These are phyloP conservation scores for Exephanes ischioxanthus DNA, from an alignment of 2,888 invertebrate species.

Conservation along the genomic window DNA sequence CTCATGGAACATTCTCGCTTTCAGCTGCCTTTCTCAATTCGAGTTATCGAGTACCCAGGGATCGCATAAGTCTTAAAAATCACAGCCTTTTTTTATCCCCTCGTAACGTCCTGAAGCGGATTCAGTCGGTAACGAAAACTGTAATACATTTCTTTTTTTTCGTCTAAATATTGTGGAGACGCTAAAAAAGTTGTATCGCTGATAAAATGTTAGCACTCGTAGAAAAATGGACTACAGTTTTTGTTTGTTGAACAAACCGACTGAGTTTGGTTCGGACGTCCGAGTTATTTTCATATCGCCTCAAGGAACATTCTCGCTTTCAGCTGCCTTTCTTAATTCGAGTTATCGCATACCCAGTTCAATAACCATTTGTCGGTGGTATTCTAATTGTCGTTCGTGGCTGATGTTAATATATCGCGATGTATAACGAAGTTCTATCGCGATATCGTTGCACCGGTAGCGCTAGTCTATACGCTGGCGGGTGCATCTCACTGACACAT, in stretches of 20 bases:
- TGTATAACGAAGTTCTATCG: constrained; percentile 26
- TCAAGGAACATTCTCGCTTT: constrained; percentile 10
- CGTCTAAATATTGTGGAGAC: too few species aligned
- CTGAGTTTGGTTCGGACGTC: not conserved
- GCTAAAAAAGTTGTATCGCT: too few species aligned
- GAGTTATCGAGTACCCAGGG: constrained; percentile 2
- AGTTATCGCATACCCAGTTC: constrained; percentile 13
- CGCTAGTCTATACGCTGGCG: constrained; percentile 44
- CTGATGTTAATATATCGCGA: constrained; percentile 31
- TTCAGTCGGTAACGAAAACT: not conserved
- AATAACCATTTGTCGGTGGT: constrained; percentile 58
- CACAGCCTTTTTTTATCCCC: not conserved
- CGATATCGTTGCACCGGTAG: constrained; percentile 58
- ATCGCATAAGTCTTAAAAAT: constrained; percentile 1
- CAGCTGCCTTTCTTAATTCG: constrained; percentile 8
- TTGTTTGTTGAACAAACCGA: too few species aligned
- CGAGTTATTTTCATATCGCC: not conserved
- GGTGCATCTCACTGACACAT: constrained; percentile 22
- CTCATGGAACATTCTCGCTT: constrained; percentile 1
- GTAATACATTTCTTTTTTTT: too few species aligned
- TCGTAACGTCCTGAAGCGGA: not conserved
- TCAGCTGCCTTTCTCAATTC: constrained; percentile 7
- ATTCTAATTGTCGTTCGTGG: constrained; percentile 50
- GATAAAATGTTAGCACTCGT: too few species aligned
- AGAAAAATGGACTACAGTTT: too few species aligned